A percentile compares a stretch with the other conserved stretches of the same genome.
These are phyloP conservation scores for Pseudochaenichthys georgianus DNA, from an alignment of 2,797 vertebrate species.

Conservation along the genomic window DNA sequence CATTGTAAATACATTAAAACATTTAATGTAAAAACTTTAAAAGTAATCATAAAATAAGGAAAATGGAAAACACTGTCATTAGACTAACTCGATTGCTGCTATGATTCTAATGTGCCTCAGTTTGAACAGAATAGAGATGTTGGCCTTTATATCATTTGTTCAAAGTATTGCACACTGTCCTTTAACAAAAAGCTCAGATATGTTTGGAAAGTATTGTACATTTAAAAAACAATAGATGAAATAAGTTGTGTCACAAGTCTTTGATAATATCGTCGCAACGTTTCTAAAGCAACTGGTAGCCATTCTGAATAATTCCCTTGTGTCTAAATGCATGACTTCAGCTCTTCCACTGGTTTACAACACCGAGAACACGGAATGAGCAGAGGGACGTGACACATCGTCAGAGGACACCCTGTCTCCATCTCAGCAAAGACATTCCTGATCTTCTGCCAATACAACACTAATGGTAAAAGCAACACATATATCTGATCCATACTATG, in stretches of 20 bases:
- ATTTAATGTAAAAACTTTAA: neutral
- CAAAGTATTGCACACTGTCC: neutral
- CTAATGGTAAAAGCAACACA: neutral
- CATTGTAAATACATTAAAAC: neutral
- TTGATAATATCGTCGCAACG: neutral
- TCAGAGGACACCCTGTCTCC: neutral
- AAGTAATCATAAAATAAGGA: neutral
- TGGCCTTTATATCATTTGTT: neutral
- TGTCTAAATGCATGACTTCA: neutral
- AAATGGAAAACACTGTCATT: neutral
- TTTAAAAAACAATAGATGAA: neutral
- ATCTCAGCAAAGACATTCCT: neutral
- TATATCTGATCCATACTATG: neutral
- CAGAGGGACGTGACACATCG: slow-evolving; percentile 24
- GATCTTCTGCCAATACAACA: neutral
- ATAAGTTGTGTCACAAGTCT: neutral
- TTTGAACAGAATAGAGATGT: slow-evolving; percentile 10
- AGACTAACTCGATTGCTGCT: neutral
- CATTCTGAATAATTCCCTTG: neutral
- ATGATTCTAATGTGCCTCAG: neutral
- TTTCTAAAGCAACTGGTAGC: slow-evolving; percentile 1
- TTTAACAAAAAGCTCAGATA: slow-evolving; percentile 4
- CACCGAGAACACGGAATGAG: slow-evolving; percentile 27
- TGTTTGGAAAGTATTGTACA: neutral
- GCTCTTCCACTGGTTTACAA: slow-evolving; percentile 20